Conservation (phyloP, 2,888 invertebrate species). For the Oligia fasciuncula region DNA sequence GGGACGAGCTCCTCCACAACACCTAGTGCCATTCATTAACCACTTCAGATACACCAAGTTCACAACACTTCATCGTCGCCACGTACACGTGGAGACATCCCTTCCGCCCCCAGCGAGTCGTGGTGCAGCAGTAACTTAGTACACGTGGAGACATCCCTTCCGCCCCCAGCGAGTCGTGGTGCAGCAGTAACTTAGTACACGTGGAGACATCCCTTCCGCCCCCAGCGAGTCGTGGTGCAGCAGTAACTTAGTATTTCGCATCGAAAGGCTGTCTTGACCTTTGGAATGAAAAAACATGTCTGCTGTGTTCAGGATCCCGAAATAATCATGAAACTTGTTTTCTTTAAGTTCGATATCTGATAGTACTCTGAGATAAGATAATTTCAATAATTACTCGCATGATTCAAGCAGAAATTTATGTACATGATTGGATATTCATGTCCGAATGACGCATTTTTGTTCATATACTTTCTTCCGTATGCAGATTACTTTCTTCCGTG, state of each 20-base stretch:
- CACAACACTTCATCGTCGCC: not conserved
- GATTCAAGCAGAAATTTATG: slow-evolving; percentile 22
- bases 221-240: not conserved
- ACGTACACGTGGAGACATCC: not conserved
- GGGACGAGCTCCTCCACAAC: slow-evolving; percentile 19
- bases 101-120: not conserved
- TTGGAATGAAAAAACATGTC: not conserved
- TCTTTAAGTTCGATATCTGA: slow-evolving; percentile 31
- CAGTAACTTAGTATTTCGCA: not conserved
- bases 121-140: not conserved
- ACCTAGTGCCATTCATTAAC: slow-evolving; percentile 7
- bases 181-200: not conserved
- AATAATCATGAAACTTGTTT: slow-evolving; percentile 27
- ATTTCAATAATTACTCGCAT: slow-evolving; percentile 31
- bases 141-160: not conserved
- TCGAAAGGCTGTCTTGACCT: not conserved
- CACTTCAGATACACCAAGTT: slow-evolving; percentile 25
- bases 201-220: not conserved
- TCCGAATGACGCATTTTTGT: slow-evolving; percentile 12
- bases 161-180: not conserved
- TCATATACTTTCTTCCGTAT: slow-evolving; percentile 11
- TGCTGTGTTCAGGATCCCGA: not conserved
- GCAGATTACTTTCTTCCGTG: slow-evolving; percentile 2
- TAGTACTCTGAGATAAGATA: slow-evolving; percentile 37
- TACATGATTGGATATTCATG: slow-evolving; percentile 28